These are phyloP conservation scores for Zalophus californianus DNA, from an alignment of 2,797 vertebrate species.

Conservation along the genomic window DNA sequence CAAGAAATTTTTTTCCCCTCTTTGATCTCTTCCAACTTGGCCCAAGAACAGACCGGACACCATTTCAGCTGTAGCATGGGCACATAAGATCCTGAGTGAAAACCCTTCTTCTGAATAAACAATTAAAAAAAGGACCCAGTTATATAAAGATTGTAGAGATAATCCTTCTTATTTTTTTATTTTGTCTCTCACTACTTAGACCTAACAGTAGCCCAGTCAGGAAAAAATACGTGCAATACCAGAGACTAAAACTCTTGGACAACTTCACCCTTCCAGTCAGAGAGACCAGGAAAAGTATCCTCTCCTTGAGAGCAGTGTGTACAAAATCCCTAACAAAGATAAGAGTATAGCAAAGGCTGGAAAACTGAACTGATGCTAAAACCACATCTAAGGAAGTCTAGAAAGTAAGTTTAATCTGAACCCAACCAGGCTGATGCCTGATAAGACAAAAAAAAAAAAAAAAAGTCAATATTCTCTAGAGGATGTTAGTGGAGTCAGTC, in stretches of 20 bases:
- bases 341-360: neutral
- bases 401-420: constrained; percentile 13
- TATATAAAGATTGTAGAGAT: neutral
- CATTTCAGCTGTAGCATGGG: neutral
- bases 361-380: neutral
- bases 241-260: neutral
- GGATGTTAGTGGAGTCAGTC: neutral
- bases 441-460: neutral
- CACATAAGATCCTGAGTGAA: neutral
- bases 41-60: neutral
- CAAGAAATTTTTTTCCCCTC: neutral
- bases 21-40: neutral
- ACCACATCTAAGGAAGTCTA: neutral
- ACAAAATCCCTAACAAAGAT: neutral
- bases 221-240: neutral
- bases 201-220: neutral
- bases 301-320: neutral
- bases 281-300: neutral
- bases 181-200: neutral
- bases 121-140: neutral
- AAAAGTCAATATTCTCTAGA: neutral
- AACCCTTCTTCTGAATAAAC: neutral
- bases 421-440: neutral
- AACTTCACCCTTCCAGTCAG: neutral
- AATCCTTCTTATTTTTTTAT: neutral